Conservation (phyloP, 2,888 invertebrate species). For the Sycophila texana region DNA sequence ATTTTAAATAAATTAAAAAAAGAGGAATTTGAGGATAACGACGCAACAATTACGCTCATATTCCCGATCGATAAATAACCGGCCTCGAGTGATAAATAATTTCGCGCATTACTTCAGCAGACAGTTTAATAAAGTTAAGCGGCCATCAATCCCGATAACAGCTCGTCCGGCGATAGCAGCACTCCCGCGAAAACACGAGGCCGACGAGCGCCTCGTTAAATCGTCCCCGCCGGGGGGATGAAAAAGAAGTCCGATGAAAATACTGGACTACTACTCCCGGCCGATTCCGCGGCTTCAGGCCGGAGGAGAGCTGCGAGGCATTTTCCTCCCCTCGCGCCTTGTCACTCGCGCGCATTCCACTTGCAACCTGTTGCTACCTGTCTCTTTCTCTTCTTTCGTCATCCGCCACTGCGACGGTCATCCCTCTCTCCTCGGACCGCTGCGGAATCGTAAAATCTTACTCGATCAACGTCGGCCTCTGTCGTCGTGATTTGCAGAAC, state of each 20-base stretch:
- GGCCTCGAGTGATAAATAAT: too few species aligned
- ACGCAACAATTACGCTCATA: too few species aligned
- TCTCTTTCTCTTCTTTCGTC: conserved; percentile 62
- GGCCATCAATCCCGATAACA: too few species aligned
- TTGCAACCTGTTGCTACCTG: conserved; percentile 75
- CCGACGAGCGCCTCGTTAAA: conserved; percentile 20
- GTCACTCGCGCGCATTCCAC: conserved; percentile 71
- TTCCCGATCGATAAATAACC: too few species aligned
- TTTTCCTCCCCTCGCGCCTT: conserved; percentile 61
- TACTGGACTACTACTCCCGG: background rate
- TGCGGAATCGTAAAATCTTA: conserved; percentile 41
- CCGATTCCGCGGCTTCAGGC: background rate
- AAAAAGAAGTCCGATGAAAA: background rate
- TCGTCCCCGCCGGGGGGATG: conserved; percentile 28
- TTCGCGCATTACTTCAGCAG: too few species aligned
- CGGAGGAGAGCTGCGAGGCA: conserved; percentile 49
- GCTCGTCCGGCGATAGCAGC: background rate
- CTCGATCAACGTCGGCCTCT: conserved; percentile 46
- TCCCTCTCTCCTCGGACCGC: conserved; percentile 17
- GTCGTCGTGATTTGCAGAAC: conserved; percentile 19
- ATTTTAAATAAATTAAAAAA: too few species aligned
- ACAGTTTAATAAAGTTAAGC: too few species aligned
- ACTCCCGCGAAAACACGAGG: background rate
- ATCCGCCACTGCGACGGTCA: conserved; percentile 39
- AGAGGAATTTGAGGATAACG: too few species aligned